Base-by-base conservation (phyloP, 92 coral and sea anemone genomes). In the Phenganax subtilis region DNA sequence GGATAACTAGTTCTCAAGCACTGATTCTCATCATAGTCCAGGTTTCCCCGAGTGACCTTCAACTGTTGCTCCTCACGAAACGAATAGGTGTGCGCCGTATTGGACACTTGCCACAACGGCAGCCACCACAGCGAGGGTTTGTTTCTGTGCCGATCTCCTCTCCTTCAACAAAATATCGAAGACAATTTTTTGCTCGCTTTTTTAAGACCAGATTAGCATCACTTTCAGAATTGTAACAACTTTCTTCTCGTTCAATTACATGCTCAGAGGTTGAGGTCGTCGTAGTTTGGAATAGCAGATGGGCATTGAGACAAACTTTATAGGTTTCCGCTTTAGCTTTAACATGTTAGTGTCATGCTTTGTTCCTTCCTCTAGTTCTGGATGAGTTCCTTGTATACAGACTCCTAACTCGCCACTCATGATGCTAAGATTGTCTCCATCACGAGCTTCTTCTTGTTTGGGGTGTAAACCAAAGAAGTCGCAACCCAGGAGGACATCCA, bases 1-100 rank as follows among this genome's bases (percentile, higher is more conserved):
- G 87, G 93, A 81, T 87, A 85, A 67, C 93, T 87, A 53, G 90
- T 90, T 73, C 58, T 56, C 90, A 90, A 90, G 29, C 81, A 85
- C 72, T 85, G 85, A 10, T 87, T 87, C 47, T n/a, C 69, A 60
- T 90, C 85, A 62, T 85, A 87, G 6, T 79, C 78, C 29, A 87
- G 82, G 75, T 89, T 89, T 56, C 65, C 89, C 15, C 78, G 87
- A 27, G 82, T 87, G 85, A 87, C 47, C 47, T 37, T 37, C 47
- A 37, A 37, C 47, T 37, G 3, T 37, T 37, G 47, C 5, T 37
- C 47, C 47, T 87, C 86, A 56, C 76, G 68, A 63, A 89, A 90
- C 6, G 89, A 83, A 25, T 83, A 86, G n/a, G 75, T 86, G 80
- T 89, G 92, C 89, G 89, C 10, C 56, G 85, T 8, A 79, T 84